Conservation (phyloP, 2,888 invertebrate genomes). For the Sympetrum striolatum region DNA sequence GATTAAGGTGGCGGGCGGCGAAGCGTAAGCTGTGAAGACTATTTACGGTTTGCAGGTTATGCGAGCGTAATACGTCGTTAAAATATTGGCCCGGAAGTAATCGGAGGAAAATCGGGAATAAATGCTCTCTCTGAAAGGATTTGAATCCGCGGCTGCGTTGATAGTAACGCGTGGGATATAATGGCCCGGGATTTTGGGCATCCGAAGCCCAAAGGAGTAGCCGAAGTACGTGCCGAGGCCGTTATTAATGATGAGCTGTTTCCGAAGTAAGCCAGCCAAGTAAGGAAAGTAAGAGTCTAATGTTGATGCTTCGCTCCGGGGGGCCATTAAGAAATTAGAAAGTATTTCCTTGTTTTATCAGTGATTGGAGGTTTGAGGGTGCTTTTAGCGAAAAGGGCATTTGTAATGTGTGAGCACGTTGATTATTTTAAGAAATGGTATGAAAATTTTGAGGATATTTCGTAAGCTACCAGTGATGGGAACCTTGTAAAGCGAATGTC, state of each 20-base stretch:
- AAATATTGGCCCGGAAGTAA: background rate
- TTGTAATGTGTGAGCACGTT: too few relatives aligned
- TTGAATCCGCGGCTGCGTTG: background rate
- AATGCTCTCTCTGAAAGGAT: background rate
- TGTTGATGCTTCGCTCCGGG: too few relatives aligned
- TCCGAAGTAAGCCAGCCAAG: background rate
- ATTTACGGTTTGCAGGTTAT: background rate
- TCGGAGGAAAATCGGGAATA: background rate
- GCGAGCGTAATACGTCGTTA: background rate
- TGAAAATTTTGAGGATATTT: too few relatives aligned
- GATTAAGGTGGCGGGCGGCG: background rate
- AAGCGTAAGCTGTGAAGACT: background rate
- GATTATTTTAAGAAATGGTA: too few relatives aligned
- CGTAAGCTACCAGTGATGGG: too few relatives aligned
- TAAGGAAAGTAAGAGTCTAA: too few relatives aligned
- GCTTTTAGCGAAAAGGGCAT: too few relatives aligned
- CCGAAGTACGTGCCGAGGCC: background rate
- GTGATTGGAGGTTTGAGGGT: too few relatives aligned
- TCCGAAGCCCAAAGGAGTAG: background rate
- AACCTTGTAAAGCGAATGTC: too few relatives aligned
- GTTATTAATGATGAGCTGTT: background rate
- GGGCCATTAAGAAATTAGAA: too few relatives aligned
- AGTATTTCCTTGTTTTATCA: too few relatives aligned
- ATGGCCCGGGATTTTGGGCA: too few relatives aligned
- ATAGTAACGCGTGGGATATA: background rate